These are phyloP conservation scores for Lytechinus pictus DNA, from an alignment of 35 echinoderm and acorn worm species.

Conservation along the genomic window DNA sequence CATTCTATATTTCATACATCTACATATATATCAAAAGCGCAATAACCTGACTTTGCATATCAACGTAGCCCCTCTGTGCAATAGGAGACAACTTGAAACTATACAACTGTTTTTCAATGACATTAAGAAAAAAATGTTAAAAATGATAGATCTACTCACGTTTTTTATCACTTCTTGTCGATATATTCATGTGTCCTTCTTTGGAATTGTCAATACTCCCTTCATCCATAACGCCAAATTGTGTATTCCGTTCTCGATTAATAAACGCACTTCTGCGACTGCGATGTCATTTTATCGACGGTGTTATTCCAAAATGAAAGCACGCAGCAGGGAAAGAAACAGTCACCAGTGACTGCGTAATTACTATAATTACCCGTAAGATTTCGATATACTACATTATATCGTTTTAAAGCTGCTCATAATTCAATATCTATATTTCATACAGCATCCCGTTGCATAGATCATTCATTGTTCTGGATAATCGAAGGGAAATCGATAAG, in stretches of 20 bases:
- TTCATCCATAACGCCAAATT: neutral
- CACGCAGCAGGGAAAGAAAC: neutral
- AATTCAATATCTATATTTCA: neutral
- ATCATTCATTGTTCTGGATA: neutral
- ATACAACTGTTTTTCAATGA: too few relatives aligned
- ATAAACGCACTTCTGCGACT: neutral
- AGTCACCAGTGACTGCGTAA: neutral
- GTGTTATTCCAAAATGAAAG: neutral
- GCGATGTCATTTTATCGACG: neutral
- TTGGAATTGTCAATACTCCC: neutral
- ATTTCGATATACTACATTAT: neutral
- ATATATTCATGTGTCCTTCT: neutral
- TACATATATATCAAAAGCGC: too few relatives aligned
- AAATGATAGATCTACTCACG: neutral
- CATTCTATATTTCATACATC: too few relatives aligned
- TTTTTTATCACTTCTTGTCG: neutral
- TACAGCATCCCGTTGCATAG: neutral
- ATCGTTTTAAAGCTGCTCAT: neutral
- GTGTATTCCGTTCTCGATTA: neutral
- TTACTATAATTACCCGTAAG: neutral
- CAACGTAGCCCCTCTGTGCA: too few relatives aligned
- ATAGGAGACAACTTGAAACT: too few relatives aligned
- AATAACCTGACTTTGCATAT: too few relatives aligned
- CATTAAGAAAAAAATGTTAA: too few relatives aligned
- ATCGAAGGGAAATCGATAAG: neutral